A percentile compares a stretch with the other conserved stretches of the same genome.
These are phyloP conservation scores for Trypoxylus dichotomus DNA, from an alignment of 1,140 invertebrate species.

Conservation along the genomic window DNA sequence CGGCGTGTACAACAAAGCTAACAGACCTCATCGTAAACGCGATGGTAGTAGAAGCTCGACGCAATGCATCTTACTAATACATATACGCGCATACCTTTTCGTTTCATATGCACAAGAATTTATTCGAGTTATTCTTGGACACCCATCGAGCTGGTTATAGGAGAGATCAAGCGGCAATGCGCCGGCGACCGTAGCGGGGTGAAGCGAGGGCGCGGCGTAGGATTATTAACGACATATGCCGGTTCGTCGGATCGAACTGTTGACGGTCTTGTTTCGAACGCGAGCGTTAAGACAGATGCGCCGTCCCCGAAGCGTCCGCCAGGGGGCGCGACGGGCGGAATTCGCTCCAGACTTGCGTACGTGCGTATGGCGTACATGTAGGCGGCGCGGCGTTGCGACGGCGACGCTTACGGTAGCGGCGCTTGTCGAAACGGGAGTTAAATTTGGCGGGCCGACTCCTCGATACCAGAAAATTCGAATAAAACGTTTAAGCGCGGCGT, in stretches of 20 bases:
- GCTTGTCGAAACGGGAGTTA: slow-evolving; percentile 38
- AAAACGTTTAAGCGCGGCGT: slow-evolving; percentile 25
- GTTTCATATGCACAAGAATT: not conserved
- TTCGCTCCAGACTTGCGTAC: not conserved
- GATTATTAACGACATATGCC: not conserved
- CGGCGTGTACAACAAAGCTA: no score
- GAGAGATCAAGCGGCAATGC: not conserved
- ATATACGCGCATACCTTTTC: not conserved
- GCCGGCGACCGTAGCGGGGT: not conserved
- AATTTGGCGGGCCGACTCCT: slow-evolving; percentile 41
- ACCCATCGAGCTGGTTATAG: not conserved
- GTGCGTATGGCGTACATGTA: no score
- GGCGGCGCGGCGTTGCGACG: no score
- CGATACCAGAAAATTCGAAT: slow-evolving; percentile 45
- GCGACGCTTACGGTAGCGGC: slow-evolving; percentile 28
- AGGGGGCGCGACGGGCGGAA: not conserved
- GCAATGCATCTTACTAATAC: no score
- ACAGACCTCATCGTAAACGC: no score
- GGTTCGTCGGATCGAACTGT: not conserved
- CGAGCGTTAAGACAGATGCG: not conserved
- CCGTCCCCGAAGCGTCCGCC: not conserved
- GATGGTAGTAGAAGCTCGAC: no score
- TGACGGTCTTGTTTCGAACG: slow-evolving; percentile 1
- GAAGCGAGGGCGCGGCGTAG: not conserved
- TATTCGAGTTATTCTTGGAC: not conserved